A percentile compares a stretch with the other conserved stretches of the same genome.
These are phyloP conservation scores for Holcopasites calliopsidis DNA, from an alignment of 1,140 invertebrate species.

Conservation along the genomic window DNA sequence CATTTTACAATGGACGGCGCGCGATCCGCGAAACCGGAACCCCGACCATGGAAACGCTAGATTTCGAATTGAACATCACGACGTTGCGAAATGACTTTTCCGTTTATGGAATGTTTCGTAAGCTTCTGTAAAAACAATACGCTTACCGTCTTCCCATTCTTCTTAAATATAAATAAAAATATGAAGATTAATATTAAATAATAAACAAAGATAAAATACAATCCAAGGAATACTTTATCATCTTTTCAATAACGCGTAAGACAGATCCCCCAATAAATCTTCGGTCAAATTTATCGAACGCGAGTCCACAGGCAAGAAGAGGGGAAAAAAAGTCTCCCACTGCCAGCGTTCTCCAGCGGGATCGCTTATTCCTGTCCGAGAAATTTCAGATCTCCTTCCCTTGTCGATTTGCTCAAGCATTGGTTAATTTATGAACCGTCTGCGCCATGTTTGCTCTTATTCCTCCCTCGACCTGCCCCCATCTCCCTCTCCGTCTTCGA, in stretches of 20 bases:
- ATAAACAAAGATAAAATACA: no score
- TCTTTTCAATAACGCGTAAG: constrained; percentile 46
- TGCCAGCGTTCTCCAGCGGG: not conserved
- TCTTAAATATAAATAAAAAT: no score
- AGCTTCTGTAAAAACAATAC: no score
- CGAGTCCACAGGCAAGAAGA: not conserved
- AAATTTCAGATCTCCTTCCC: constrained; percentile 10
- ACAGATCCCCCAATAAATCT: constrained; percentile 49
- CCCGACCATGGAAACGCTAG: not conserved
- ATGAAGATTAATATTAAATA: no score
- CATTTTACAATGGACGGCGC: constrained; percentile 21
- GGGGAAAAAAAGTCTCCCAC: not conserved
- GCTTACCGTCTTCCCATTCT: no score
- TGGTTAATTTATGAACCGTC: constrained; percentile 43
- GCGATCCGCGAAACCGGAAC: not conserved
- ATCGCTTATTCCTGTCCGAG: not conserved
- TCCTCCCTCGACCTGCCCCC: no score
- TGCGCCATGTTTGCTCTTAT: not conserved
- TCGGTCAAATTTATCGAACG: constrained; percentile 48
- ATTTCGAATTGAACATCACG: constrained; percentile 1
- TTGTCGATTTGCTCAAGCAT: not conserved
- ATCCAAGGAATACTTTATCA: no score
- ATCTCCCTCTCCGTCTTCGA: not conserved
- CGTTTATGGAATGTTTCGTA: no score
- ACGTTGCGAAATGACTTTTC: no score